phyloP scores from a whole-genome alignment of 2,113 vertebrate genomes.

The Calidris pygmaea region DNA sequence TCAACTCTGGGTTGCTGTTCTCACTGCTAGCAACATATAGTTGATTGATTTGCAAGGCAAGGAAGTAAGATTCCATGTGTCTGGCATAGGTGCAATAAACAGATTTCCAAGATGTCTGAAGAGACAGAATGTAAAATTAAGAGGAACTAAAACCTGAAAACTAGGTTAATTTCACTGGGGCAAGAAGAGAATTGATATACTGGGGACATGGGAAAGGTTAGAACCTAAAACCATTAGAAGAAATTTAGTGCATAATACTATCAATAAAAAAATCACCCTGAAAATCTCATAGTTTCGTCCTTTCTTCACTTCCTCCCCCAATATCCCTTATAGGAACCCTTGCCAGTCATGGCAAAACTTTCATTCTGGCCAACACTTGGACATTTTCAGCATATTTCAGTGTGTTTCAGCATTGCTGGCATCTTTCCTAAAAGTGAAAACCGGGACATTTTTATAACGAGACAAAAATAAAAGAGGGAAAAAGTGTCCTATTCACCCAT shows the following conservation, averaged over 20 bases:
- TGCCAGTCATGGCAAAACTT: not conserved
- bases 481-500: slow-evolving; percentile 39
- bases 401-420: slow-evolving; percentile 39
- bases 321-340: not conserved
- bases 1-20: not conserved
- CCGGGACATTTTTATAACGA: slow-evolving; percentile 21
- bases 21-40: not conserved
- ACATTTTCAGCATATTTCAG: slow-evolving; percentile 32
- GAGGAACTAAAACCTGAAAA: not conserved
- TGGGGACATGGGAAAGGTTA: not conserved
- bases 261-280: not conserved
- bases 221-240: not conserved
- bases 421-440: slow-evolving; percentile 28
- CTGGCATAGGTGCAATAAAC: not conserved
- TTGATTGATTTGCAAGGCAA: not conserved
- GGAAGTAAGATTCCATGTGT: not conserved
- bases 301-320: not conserved
- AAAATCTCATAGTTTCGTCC: not conserved
- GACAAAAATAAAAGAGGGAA: slow-evolving; percentile 32
- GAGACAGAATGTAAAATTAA: not conserved
- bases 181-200: not conserved
- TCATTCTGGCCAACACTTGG: slow-evolving; percentile 13
- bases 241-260: not conserved
- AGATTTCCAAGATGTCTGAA: not conserved
- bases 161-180: not conserved